Percentiles rank a stretch among this genome's conserved stretches.
These are phyloP conservation scores for Pseudopodoces humilis DNA, from an alignment of 2,113 vertebrate genomes.

Conservation along the genomic window DNA sequence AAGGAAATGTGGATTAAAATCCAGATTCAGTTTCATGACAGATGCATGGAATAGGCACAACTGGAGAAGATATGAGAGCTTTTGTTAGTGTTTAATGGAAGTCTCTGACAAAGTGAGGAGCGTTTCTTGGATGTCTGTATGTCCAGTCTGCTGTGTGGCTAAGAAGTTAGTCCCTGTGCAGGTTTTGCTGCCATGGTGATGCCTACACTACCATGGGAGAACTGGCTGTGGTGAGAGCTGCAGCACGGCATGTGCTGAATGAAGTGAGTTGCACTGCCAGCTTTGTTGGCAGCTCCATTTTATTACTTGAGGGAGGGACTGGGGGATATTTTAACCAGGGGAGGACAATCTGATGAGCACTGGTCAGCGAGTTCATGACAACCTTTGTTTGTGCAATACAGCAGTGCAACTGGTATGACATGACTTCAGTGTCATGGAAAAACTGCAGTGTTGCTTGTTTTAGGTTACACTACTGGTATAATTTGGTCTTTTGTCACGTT, in stretches of 20 bases:
- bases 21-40: not conserved
- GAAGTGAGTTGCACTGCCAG: accelerated
- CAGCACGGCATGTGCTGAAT: accelerated
- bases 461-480: not conserved
- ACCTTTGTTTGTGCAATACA: not conserved
- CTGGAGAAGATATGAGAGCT: not conserved
- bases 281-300: not conserved
- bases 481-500: accelerated
- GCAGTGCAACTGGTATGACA: accelerated
- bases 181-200: not conserved
- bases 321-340: not conserved
- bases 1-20: not conserved
- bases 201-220: not conserved
- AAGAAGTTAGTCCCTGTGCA: not conserved
- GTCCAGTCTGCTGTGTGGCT: not conserved
- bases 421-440: not conserved
- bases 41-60: not conserved
- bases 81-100: not conserved
- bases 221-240: not conserved
- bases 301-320: not conserved
- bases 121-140: not conserved
- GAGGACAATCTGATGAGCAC: not conserved
- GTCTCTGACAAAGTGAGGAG: not conserved
- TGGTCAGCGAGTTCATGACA: not conserved
- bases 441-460: not conserved